phyloP scores from a whole-genome alignment of 2,113 vertebrate genomes.

The Axis porcinus region DNA sequence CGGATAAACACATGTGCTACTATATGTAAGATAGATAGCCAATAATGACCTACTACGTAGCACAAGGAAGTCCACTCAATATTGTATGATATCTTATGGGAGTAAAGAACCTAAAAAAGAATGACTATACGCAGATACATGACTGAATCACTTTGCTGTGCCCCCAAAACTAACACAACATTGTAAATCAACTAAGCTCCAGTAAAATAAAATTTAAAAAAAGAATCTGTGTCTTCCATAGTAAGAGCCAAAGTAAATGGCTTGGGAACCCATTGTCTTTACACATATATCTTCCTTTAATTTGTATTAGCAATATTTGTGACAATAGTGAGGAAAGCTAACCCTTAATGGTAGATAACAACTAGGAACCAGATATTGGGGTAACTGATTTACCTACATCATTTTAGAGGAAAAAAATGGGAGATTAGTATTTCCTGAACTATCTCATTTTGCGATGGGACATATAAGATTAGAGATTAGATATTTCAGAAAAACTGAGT shows the following conservation, averaged over 20 bases:
- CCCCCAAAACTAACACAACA: neutral
- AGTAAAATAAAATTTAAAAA: neutral
- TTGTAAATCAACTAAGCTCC: neutral
- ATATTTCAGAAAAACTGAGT: neutral
- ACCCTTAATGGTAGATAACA: neutral
- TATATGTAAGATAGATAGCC: neutral
- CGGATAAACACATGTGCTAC: neutral
- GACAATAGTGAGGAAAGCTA: neutral
- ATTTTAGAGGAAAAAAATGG: slow-evolving; percentile 23
- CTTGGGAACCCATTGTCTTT: neutral
- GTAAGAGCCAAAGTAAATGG: neutral
- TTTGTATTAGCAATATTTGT: neutral
- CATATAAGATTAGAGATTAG: neutral
- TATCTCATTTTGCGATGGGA: neutral
- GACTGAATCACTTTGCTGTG: neutral
- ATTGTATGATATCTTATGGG: neutral
- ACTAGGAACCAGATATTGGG: neutral
- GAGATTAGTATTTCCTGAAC: neutral
- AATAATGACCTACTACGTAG: neutral
- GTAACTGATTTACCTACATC: neutral
- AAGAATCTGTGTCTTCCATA: neutral
- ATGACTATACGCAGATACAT: neutral
- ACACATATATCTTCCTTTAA: neutral
- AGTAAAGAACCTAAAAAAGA: neutral
- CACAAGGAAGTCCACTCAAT: neutral